These are phyloP conservation scores for Ophioderma brevispina DNA, from an alignment of 35 echinoderm and acorn worm genomes.

Conservation along the genomic window DNA sequence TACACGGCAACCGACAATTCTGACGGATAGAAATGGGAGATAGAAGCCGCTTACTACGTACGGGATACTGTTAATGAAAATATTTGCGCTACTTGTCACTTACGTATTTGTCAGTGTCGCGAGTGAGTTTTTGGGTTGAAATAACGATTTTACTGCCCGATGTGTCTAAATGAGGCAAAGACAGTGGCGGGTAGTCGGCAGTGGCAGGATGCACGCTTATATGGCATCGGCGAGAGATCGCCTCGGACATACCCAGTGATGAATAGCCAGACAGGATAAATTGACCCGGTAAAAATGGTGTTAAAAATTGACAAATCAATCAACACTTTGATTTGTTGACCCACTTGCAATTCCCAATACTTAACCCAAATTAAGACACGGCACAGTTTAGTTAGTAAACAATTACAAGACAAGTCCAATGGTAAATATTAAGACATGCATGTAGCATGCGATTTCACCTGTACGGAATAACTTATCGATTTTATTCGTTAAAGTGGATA, in stretches of 20 bases:
- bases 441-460: no score
- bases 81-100: neutral
- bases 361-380: neutral
- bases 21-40: neutral
- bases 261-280: neutral
- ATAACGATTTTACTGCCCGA: neutral
- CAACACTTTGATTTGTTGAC: neutral
- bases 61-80: constrained; percentile 4
- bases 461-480: neutral
- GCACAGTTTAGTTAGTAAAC: no score
- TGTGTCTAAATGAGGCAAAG: neutral
- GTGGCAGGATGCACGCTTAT: neutral
- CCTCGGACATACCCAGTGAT: neutral
- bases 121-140: neutral
- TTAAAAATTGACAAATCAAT: neutral
- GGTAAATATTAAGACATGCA: no score
- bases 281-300: neutral
- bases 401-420: no score
- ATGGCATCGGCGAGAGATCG: neutral
- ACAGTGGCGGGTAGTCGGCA: neutral
- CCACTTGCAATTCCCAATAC: neutral
- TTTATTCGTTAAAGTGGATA: neutral
- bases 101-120: neutral
- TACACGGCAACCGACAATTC: neutral
- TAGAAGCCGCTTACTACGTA: neutral